phyloP scores from a whole-genome alignment of 2,888 invertebrate species.

The Lepidocyrtinus sp. region DNA sequence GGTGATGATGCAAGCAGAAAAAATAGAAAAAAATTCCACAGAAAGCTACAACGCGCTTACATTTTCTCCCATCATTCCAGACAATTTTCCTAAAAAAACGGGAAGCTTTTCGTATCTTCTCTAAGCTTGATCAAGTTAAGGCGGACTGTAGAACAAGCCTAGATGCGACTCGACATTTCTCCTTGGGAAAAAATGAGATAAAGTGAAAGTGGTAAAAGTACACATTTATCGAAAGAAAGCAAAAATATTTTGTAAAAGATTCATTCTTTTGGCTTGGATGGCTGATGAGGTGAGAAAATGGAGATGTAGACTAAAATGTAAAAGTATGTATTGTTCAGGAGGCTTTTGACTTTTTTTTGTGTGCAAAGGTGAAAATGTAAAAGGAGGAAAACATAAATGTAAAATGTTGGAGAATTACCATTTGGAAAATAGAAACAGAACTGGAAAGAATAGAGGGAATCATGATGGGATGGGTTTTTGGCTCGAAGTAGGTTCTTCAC shows the following conservation, averaged over 20 bases:
- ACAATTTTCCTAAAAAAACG: background rate
- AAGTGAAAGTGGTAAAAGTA: slow-evolving; percentile 2
- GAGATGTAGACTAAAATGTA: no score
- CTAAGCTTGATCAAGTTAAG: slow-evolving; percentile 3
- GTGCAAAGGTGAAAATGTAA: slow-evolving; percentile 1
- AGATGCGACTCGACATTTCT: background rate
- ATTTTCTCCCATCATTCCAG: slow-evolving; percentile 7
- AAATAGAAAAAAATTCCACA: slow-evolving; percentile 4
- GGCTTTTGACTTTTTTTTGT: background rate
- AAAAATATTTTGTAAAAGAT: background rate
- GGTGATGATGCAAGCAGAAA: slow-evolving; percentile 12
- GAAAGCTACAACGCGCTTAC: no score
- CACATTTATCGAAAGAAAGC: no score
- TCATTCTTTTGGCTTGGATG: no score
- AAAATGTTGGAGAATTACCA: no score
- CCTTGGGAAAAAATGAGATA: slow-evolving; percentile 2
- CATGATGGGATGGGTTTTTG: no score
- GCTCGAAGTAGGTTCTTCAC: no score
- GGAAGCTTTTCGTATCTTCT: background rate
- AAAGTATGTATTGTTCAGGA: slow-evolving; percentile 13
- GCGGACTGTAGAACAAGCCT: background rate
- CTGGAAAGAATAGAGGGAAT: no score
- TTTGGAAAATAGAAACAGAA: no score
- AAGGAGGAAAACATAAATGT: background rate
- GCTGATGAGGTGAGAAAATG: slow-evolving; percentile 1